Base-by-base conservation (phyloP, 2,797 vertebrate genomes). In the Catamblyrhynchus diadema region DNA sequence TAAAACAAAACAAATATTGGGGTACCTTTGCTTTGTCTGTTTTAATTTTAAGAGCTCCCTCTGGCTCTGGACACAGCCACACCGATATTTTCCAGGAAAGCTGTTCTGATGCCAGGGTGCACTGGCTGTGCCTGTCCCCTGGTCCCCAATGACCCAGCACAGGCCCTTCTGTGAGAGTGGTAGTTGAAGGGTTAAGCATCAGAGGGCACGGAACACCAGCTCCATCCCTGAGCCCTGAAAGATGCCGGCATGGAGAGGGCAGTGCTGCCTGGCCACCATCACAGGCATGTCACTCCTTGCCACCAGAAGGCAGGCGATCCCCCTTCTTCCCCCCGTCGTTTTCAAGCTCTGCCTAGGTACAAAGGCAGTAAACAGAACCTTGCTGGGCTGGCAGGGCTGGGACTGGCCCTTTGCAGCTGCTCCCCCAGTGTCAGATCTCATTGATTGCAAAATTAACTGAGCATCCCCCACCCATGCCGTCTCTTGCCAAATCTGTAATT, bases 161-260 rank as follows among this genome's bases (percentile, higher is more conserved):
- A 3, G 12, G 23, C 42, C 56, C 33, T 27, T 28, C 70, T 16
- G 4, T 0, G 6, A 50, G 37, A 32, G 32, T 6, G 30, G 71
- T 48, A 79, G 48, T 59, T 67, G 51, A 64, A 84, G 66, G 28
- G 82, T 86, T 82, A 93, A 93, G 25, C 20, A 80, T 16, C 53
- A 81, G 48, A 89, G 39, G 27, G 39, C 54, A 79, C 3, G 35
- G 47, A 80, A 25, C 48, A 50, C 3, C 45, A 47, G 42, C 50
- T 65, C 22, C 1, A 30, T 50, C 50, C 18, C 39, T 5, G 25
- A 75, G 47, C 33, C 45, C 44, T 23, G 14, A 22, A 12, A 47
- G 66, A 74, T 50, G 14, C 32, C 9, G 1, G 20, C 23, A 7
- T 5, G 20, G 56, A 59, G 42, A 16, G 14, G 45, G 32, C 64